Conservation (phyloP, 1,140 invertebrate genomes). For the Mycetomoellerius zeteki region DNA sequence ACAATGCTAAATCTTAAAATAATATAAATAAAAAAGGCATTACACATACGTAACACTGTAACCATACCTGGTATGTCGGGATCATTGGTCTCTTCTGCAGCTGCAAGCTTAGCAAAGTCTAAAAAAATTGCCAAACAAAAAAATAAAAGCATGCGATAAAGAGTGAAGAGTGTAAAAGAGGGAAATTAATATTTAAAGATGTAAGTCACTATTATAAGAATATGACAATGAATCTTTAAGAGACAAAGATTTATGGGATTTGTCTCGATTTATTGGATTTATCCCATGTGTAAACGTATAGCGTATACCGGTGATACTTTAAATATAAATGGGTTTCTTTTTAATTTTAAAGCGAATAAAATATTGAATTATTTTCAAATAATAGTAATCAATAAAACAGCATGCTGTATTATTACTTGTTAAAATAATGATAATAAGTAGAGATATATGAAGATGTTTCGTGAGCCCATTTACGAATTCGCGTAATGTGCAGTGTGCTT, state of each 20-base stretch:
- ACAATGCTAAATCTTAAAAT: slow-evolving; percentile 32
- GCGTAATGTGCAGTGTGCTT: slow-evolving; percentile 27
- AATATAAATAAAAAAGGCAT: slow-evolving; percentile 17
- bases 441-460: slow-evolving; percentile 53
- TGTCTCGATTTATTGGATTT: slow-evolving; percentile 22
- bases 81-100: slow-evolving; percentile 82
- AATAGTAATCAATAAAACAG: slow-evolving; percentile 31
- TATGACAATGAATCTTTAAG: slow-evolving; percentile 29
- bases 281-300: slow-evolving; percentile 10
- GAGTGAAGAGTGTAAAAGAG: slow-evolving; percentile 64
- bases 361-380: slow-evolving; percentile 39
- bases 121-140: slow-evolving; percentile 85
- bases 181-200: slow-evolving; percentile 64
- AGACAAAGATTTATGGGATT: slow-evolving; percentile 25
- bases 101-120: slow-evolving; percentile 86
- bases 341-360: not conserved
- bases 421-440: slow-evolving; percentile 40
- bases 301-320: slow-evolving; percentile 20
- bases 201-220: slow-evolving; percentile 23
- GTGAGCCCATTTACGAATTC: slow-evolving; percentile 27
- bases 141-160: slow-evolving; percentile 85
- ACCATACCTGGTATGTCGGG: slow-evolving; percentile 82
- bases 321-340: slow-evolving; percentile 9
- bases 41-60: slow-evolving; percentile 25
- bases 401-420: slow-evolving; percentile 55